phyloP scores from a whole-genome alignment of 2,888 invertebrate species.

The Strigamia maritima region DNA sequence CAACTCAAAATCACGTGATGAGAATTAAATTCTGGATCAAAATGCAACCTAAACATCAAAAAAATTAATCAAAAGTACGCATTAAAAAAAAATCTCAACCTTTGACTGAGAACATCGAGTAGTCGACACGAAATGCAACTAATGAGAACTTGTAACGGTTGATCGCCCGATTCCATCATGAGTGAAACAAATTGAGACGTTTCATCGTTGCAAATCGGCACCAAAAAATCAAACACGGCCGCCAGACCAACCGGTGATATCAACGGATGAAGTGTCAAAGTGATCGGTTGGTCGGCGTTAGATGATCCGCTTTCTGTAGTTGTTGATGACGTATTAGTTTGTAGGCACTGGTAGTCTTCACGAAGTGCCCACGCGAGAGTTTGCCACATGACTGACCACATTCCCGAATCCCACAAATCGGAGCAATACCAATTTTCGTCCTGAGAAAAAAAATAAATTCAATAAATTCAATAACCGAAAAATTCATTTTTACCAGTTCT shows the following conservation, averaged over 20 bases:
- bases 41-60: background rate
- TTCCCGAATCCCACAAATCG: background rate
- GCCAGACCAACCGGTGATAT: conserved; percentile 15
- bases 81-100: background rate
- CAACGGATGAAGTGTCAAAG: background rate
- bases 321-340: background rate
- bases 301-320: background rate
- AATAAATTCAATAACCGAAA: background rate
- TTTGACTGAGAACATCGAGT: background rate
- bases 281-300: background rate
- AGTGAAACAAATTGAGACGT: background rate
- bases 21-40: background rate
- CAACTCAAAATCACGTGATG: background rate
- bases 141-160: background rate
- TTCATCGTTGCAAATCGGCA: background rate
- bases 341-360: conserved; percentile 10
- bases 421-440: conserved; percentile 16
- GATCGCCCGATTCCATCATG: conserved; percentile 13
- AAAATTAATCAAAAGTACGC: background rate
- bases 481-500: background rate
- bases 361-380: background rate
- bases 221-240: background rate
- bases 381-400: background rate
- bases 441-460: background rate
- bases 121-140: background rate